Percentiles rank a stretch among this genome's conserved stretches.
Conservation (phyloP, 2,797 vertebrate species). For the Hydrocynus forskahlii region DNA sequence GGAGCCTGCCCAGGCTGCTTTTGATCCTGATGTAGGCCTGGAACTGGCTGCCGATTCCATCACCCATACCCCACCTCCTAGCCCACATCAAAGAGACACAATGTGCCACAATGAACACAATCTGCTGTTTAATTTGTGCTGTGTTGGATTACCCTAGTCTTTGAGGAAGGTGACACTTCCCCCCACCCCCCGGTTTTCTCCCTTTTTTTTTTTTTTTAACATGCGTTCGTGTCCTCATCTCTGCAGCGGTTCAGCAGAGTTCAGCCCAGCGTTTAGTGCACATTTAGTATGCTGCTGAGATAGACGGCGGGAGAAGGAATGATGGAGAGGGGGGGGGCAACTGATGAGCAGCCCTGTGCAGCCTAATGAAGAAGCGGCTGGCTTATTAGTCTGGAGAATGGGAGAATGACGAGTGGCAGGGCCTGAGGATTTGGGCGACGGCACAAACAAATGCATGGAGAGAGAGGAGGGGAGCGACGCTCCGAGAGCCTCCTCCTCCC, state of each 20-base stretch:
- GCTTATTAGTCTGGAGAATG: slow-evolving; percentile 49
- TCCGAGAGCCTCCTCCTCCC: slow-evolving; percentile 13
- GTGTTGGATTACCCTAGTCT: slow-evolving; percentile 29
- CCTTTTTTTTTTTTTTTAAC: slow-evolving; percentile 22
- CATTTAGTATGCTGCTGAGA: slow-evolving; percentile 40
- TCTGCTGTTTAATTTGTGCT: slow-evolving; percentile 47
- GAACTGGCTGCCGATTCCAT: slow-evolving; percentile 34
- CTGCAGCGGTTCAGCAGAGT: slow-evolving; percentile 26
- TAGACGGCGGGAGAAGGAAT: slow-evolving; percentile 11
- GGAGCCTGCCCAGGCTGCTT: slow-evolving; percentile 18
- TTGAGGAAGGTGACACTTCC: slow-evolving; percentile 48
- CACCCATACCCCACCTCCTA: slow-evolving; percentile 17
- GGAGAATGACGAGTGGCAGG: slow-evolving; percentile 32
- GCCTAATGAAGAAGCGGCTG: slow-evolving; percentile 48
- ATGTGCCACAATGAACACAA: slow-evolving; percentile 41
- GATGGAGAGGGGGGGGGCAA: background rate
- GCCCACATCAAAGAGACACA: slow-evolving; percentile 42
- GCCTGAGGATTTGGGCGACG: slow-evolving; percentile 33
- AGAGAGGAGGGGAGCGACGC: slow-evolving; percentile 15
- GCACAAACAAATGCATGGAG: slow-evolving; percentile 1
- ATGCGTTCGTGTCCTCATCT: background rate
- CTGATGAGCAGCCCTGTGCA: slow-evolving; percentile 42
- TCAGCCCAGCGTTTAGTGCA: slow-evolving; percentile 35
- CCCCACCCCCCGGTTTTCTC: background rate
- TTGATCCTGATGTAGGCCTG: slow-evolving; percentile 36